A percentile compares a stretch with the other conserved stretches of the same genome.
Evolutionary conservation across 2,113 vertebrate genomes (phyloP).

Genomic region (Abramis brama): DNA sequence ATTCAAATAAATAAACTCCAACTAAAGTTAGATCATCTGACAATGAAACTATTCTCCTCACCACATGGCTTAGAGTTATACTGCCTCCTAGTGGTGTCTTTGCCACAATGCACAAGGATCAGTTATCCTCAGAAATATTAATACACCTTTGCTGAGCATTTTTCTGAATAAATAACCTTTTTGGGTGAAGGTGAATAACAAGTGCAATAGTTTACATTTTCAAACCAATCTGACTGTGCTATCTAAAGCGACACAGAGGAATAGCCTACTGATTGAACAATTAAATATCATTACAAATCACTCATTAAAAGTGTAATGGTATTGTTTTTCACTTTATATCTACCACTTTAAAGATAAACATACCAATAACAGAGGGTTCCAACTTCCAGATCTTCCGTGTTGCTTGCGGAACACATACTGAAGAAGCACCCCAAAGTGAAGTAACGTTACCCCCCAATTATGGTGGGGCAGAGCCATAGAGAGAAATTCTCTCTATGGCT

Average conservation of each 20-base stretch:
- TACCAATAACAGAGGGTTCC: not conserved
- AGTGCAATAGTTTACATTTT: not conserved
- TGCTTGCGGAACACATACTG: not conserved
- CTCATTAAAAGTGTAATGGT: not conserved
- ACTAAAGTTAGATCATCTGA: not conserved
- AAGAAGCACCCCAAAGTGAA: not conserved
- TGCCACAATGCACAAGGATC: not conserved
- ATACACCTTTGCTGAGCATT: not conserved
- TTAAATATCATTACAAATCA: not conserved
- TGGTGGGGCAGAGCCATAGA: too few relatives aligned
- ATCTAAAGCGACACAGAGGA: not conserved
- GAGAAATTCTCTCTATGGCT: too few relatives aligned
- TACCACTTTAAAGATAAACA: not conserved
- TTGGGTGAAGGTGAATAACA: not conserved
- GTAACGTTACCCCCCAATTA: too few relatives aligned
- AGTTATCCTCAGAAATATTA: not conserved
- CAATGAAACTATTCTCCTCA: not conserved
- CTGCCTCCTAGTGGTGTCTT: conserved; percentile 38
- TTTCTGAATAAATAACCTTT: not conserved
- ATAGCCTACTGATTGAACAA: not conserved
- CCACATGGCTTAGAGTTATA: not conserved
- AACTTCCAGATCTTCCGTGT: not conserved
- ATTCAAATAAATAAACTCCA: not conserved
- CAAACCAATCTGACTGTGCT: not conserved
- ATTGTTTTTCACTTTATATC: not conserved